Evolutionary conservation across 2,113 vertebrate species (phyloP).

Genomic region (Antennarius striatus): DNA sequence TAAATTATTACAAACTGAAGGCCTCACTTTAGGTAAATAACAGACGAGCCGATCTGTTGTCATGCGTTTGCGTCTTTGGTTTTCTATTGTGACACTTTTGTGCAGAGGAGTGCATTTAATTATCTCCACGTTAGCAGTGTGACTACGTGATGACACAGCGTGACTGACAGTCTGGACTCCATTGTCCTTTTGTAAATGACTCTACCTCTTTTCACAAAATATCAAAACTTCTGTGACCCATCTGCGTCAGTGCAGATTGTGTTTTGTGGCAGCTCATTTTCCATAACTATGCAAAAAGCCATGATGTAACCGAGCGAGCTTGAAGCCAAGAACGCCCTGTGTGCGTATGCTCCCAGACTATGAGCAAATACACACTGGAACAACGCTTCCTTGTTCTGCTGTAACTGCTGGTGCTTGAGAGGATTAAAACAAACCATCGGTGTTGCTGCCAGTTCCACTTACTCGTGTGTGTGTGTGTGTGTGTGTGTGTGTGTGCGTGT

Average conservation of each 20-base stretch:
- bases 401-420: slow-evolving; percentile 65
- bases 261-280: slow-evolving; percentile 65
- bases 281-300: slow-evolving; percentile 71
- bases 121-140: slow-evolving; percentile 5
- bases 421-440: slow-evolving; percentile 73
- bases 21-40: slow-evolving; percentile 2
- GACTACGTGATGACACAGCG: neutral
- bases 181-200: slow-evolving; percentile 24
- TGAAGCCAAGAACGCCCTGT: slow-evolving; percentile 70
- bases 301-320: slow-evolving; percentile 73
- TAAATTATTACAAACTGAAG: slow-evolving; percentile 2
- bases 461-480: slow-evolving; percentile 36
- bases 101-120: slow-evolving; percentile 5
- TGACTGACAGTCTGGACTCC: neutral
- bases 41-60: neutral
- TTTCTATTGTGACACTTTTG: neutral
- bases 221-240: slow-evolving; percentile 16
- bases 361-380: slow-evolving; percentile 74
- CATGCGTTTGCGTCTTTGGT: neutral
- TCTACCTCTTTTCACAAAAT: slow-evolving; percentile 26
- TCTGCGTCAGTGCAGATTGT: slow-evolving; percentile 58
- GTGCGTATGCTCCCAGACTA: slow-evolving; percentile 65
- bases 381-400: slow-evolving; percentile 79
- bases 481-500: neutral
- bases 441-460: slow-evolving; percentile 55